Evolutionary conservation across 2,797 vertebrate species (phyloP).

Genomic region (Spinus olivaceus): DNA sequence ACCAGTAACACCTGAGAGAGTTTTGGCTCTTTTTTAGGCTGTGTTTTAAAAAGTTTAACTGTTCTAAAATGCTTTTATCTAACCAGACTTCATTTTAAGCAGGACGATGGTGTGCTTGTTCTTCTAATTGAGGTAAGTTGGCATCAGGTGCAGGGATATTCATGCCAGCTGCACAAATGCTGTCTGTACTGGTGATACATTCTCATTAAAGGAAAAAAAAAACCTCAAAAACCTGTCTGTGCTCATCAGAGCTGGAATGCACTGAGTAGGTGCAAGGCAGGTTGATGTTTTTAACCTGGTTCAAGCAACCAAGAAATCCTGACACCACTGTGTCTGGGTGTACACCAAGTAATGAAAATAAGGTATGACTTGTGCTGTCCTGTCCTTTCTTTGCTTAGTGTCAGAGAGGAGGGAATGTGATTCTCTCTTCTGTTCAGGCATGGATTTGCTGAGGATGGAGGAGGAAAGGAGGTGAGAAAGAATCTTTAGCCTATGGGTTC

Average conservation of each 20-base stretch:
- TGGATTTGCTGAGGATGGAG: not conserved
- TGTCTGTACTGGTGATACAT: not conserved
- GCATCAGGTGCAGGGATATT: not conserved
- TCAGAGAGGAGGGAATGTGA: not conserved
- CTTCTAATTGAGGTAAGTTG: not conserved
- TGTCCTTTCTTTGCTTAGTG: not conserved
- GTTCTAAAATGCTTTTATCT: not conserved
- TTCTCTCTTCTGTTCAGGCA: not conserved
- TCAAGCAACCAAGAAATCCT: not conserved
- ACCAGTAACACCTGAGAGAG: not conserved
- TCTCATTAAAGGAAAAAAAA: not conserved
- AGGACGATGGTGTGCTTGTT: not conserved
- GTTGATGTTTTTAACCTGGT: not conserved
- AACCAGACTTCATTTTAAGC: not conserved
- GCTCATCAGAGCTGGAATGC: not conserved
- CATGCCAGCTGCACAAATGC: not conserved
- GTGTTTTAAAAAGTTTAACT: not conserved
- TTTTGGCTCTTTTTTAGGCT: not conserved
- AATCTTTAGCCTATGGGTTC: not conserved
- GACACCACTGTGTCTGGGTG: not conserved
- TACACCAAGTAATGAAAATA: not conserved
- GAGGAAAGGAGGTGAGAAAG: rapidly evolving
- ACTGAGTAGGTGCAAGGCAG: not conserved
- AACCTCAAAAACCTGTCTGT: not conserved
- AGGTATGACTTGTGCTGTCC: not conserved